Conservation (phyloP, 23 tunicate genomes). For the Phallusia fumigata region DNA sequence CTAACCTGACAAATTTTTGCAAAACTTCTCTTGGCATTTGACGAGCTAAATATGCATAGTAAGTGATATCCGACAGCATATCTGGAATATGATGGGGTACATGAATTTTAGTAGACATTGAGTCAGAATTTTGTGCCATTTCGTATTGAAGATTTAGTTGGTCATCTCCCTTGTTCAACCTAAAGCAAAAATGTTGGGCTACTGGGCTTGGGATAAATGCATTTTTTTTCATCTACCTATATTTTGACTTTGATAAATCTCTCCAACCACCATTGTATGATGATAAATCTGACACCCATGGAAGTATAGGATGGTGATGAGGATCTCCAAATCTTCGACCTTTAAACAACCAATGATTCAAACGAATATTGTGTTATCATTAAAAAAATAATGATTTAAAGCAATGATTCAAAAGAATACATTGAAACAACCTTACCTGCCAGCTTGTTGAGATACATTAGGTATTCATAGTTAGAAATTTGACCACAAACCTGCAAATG, state of each 20-base stretch:
- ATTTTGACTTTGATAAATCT: conserved; percentile 86
- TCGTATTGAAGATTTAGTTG: conserved; percentile 77
- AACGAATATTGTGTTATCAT: no score
- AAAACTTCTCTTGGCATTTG: conserved; percentile 46
- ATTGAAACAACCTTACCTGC: conserved; percentile 35
- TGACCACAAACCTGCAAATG: conserved; percentile 57
- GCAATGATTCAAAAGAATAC: not conserved
- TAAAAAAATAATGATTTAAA: no score
- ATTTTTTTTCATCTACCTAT: conserved; percentile 33
- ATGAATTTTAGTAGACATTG: conserved; percentile 17
- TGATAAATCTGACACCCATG: conserved; percentile 86
- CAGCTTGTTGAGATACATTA: conserved; percentile 77
- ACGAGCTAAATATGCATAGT: conserved; percentile 84
- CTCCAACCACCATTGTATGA: conserved; percentile 58
- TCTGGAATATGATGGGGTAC: conserved; percentile 95
- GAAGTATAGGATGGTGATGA: conserved; percentile 80
- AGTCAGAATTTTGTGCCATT: conserved; percentile 40
- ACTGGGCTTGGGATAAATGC: no score
- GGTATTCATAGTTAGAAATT: conserved; percentile 69
- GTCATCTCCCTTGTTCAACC: conserved; percentile 86
- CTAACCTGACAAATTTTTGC: conserved; percentile 82
- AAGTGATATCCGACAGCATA: conserved; percentile 88
- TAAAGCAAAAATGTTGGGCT: conserved; percentile 2
- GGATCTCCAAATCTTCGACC: conserved; percentile 66
- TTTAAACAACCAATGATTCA: not conserved